Percentiles rank a stretch among this genome's conserved stretches.
These are phyloP conservation scores for Lutjanus erythropterus DNA, from an alignment of 2,113 vertebrate species.

Conservation along the genomic window DNA sequence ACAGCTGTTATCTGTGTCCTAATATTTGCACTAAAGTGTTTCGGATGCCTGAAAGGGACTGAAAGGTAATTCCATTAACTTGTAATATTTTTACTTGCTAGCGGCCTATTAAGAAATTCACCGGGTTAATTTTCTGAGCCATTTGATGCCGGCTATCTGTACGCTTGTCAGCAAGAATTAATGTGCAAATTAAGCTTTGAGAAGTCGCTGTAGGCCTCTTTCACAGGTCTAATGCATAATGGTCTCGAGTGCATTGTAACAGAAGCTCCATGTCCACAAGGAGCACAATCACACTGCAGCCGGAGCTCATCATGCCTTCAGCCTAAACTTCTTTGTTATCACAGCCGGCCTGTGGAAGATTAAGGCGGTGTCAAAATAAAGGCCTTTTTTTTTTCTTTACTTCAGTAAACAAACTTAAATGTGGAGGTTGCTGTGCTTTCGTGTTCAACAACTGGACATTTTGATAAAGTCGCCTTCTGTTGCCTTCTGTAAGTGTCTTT, in stretches of 20 bases:
- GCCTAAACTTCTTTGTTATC: conserved; percentile 14
- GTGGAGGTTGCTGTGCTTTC: neutral
- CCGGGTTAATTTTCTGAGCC: conserved; percentile 63
- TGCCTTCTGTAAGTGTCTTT: neutral
- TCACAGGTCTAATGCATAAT: conserved; percentile 42
- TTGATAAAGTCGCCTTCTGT: neutral
- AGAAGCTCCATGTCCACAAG: conserved; percentile 23
- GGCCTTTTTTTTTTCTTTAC: neutral
- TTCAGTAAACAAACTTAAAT: neutral
- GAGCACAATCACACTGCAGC: conserved; percentile 35
- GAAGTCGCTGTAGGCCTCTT: conserved; percentile 50
- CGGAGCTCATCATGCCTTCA: conserved; percentile 18
- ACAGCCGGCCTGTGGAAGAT: neutral
- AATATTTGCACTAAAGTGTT: neutral
- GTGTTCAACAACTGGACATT: neutral
- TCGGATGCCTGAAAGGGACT: conserved; percentile 1
- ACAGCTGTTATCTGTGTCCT: neutral
- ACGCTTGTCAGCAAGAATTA: conserved; percentile 67
- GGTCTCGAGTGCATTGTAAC: conserved; percentile 21
- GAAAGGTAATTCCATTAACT: conserved; percentile 32
- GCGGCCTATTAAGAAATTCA: conserved; percentile 34
- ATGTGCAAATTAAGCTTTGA: conserved; percentile 63
- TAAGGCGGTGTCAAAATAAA: conserved; percentile 25
- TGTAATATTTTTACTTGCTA: conserved; percentile 34
- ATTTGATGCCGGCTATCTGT: conserved; percentile 47